Base-by-base conservation (phyloP, 2,888 invertebrate genomes). In the Eledona agricola region DNA sequence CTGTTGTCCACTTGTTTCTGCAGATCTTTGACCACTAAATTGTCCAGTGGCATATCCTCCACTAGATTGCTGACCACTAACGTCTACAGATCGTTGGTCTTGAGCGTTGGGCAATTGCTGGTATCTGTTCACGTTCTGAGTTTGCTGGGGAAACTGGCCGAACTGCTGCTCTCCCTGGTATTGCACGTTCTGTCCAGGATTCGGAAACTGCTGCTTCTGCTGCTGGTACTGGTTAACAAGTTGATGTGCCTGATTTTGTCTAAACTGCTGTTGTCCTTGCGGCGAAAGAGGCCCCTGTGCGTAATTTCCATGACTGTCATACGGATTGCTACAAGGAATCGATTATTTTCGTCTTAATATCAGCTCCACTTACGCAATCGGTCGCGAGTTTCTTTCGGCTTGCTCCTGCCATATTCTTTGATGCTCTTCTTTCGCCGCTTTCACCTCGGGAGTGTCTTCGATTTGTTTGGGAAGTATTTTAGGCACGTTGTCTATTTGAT, bases 401-500 rank as follows among this genome's bases (percentile, higher is more conserved):
- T 85, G 81, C 67, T 83, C 85, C 22, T 84, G 79, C 87, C 87
- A 88, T 12, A 85, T 80, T 64, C 81, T 80, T 68, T 85, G 83
- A 71, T 86, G 86, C 42, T 84, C 86, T 35, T 85, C 80, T 56
- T 87, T 83, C 17, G 88, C 89, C 7, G 81, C 84, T 51, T 81
- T 79, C 2, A 90, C 88, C 55, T 84, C 89, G 0, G 86, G 85
- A 0, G 85, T 84, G 69, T 89, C 89, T 57, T 84, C 82, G 5
- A 82, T 81, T 0, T 83, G 86, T 68, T 80, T 76, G 40, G 85
- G 82, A 35, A 79, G 79, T 35, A 83, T 79, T 63, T 83, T 83
- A 6, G 87, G 86, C 1, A 86, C 76, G 70, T 89, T 88, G 67
- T 89, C 89, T 51, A 86, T 83, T 57, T 89, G 88, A 75, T 89